Base-by-base conservation (phyloP, 2,888 invertebrate genomes). In the Drosophila koepferae region DNA sequence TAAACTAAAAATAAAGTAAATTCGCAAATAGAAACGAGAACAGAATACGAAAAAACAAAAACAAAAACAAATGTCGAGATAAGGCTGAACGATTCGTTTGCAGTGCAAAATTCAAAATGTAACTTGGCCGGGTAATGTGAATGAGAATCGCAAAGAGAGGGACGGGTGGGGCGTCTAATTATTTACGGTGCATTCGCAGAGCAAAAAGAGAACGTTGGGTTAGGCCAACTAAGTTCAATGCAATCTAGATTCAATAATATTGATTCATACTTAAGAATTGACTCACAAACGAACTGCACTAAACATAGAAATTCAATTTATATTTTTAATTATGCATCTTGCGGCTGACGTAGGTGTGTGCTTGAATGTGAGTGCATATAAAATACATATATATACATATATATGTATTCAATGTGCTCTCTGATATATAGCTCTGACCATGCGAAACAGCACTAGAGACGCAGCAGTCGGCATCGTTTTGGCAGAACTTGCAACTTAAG, bases 1-100 rank as follows among this genome's bases (percentile, higher is more conserved):
- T 70, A 77, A 31, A 89, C 86, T 89, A 90, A 84, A 87, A 90
- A 87, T 87, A 87, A 82, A 90, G 89, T 86, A 86, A 83, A 78
- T 83, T 71, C 65, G 59, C 67, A 78, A 83, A 77, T 74, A 73
- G 66, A 85, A 84, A 60, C 51, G 10, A 58, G 74, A 46, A 63
- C 49, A 43, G 36, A 71, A 65, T 16, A 38, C 6, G 9, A 53
- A 78, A 43, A 78, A 56, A 38, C 10, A 23, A 14, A 14, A 23
- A 23, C 46, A 55, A 71, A 63, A 55, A 55, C 60, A 80, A 63
- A 76, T 68, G 54, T 51, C 49, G 55, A 74, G 74, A 74, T 59
- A 63, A 34, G 53, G 48, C 53, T 58, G 53, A 62, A 66, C 70
- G 63, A 58, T 65, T 74, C 69, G 61, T 68, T 81, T 49, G 60